Evolutionary conservation across 1,140 invertebrate species (phyloP).

Genomic region (Drosophila sp.): DNA sequence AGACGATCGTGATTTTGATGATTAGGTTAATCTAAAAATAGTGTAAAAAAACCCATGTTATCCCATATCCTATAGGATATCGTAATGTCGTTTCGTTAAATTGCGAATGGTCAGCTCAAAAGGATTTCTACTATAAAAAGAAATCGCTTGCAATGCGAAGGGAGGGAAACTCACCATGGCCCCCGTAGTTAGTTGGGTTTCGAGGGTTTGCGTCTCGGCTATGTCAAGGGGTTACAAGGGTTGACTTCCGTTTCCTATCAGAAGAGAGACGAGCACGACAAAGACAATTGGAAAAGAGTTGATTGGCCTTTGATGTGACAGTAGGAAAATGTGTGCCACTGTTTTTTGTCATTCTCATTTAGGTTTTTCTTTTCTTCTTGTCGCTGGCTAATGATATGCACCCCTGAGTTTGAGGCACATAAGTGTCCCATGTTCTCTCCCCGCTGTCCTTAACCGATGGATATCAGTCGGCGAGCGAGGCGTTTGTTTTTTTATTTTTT

Average conservation of each 20-base stretch:
- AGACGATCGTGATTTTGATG: too few species aligned
- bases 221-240: constrained; percentile 63
- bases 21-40: too few species aligned
- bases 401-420: constrained; percentile 46
- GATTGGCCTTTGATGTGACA: constrained; percentile 80
- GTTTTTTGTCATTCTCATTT: constrained; percentile 33
- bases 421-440: constrained; percentile 26
- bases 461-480: constrained; percentile 52
- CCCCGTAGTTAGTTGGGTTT: not conserved
- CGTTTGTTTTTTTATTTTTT: constrained; percentile 45
- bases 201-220: constrained; percentile 53
- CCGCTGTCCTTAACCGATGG: constrained; percentile 25
- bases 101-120: too few species aligned
- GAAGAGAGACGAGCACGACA: constrained; percentile 12
- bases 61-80: too few species aligned
- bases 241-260: constrained; percentile 74
- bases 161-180: constrained; percentile 52
- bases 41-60: too few species aligned
- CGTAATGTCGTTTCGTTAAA: too few species aligned
- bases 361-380: constrained; percentile 25
- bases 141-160: constrained; percentile 43
- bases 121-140: not conserved
- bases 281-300: constrained; percentile 57
- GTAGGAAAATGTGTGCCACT: constrained; percentile 74
- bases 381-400: constrained; percentile 75